These are phyloP conservation scores for Amniataba percoides DNA, from an alignment of 2,797 vertebrate genomes.

Conservation along the genomic window DNA sequence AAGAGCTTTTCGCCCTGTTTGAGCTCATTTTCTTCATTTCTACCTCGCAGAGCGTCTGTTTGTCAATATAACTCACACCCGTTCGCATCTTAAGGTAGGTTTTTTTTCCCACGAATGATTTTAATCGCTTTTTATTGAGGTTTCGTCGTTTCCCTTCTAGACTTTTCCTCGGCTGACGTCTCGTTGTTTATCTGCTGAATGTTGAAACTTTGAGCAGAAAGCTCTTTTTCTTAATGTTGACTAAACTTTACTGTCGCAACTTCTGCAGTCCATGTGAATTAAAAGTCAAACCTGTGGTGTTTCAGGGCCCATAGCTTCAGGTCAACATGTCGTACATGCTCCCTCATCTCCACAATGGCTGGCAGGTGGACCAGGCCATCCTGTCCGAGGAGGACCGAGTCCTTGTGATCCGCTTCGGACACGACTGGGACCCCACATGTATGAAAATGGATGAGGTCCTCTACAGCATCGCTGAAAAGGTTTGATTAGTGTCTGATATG, in stretches of 20 bases:
- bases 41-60: accelerated
- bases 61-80: accelerated
- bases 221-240: no score
- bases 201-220: no score
- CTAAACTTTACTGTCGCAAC: no score
- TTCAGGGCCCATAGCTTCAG: neutral
- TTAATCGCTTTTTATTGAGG: accelerated
- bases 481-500: constrained; percentile 50
- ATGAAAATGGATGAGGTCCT: constrained; percentile 99
- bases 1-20: no score
- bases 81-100: constrained; percentile 40
- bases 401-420: constrained; percentile 97
- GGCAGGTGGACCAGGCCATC: constrained; percentile 99
- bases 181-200: no score
- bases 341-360: constrained; percentile 97
- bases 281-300: neutral
- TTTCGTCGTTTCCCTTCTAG: neutral
- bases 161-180: neutral
- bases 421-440: constrained; percentile 99
- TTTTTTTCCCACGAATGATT: accelerated
- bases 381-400: constrained; percentile 97
- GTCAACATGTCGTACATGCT: constrained; percentile 97
- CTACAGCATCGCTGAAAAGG: constrained; percentile 98
- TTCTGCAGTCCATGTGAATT: accelerated
- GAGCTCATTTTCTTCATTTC: neutral